These are phyloP conservation scores for Rhabdophis nuchalis DNA, from an alignment of 2,797 vertebrate genomes.

Conservation along the genomic window DNA sequence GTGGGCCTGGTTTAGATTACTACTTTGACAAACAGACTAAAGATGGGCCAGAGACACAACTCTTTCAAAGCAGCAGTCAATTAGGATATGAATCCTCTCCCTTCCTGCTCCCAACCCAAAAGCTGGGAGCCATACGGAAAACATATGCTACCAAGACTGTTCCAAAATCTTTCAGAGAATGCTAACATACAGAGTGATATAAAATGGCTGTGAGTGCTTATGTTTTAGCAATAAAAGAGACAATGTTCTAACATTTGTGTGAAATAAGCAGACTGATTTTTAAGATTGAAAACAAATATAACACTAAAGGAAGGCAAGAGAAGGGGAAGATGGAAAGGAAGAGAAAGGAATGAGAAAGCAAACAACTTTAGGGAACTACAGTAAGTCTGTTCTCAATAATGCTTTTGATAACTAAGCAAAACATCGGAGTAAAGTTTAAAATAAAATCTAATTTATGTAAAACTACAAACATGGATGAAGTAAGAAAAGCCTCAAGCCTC, in stretches of 20 bases:
- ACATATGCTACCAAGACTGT: not conserved
- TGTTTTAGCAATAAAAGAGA: not conserved
- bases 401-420: not conserved
- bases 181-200: not conserved
- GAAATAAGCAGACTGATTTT: not conserved
- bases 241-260: not conserved
- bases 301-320: not conserved
- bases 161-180: not conserved
- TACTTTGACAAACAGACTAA: not conserved
- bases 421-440: constrained; percentile 5
- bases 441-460: not conserved
- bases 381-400: not conserved
- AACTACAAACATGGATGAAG: not conserved
- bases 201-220: not conserved
- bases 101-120: not conserved
- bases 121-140: not conserved
- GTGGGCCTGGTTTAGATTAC: not conserved
- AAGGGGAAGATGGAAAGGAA: not conserved
- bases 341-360: not conserved
- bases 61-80: not conserved
- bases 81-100: not conserved
- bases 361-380: not conserved
- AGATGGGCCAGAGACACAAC: not conserved
- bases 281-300: constrained; percentile 6
- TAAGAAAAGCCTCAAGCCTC: not conserved